Evolutionary conservation across 2,888 invertebrate genomes (phyloP).

Genomic region (Mantis religiosa): DNA sequence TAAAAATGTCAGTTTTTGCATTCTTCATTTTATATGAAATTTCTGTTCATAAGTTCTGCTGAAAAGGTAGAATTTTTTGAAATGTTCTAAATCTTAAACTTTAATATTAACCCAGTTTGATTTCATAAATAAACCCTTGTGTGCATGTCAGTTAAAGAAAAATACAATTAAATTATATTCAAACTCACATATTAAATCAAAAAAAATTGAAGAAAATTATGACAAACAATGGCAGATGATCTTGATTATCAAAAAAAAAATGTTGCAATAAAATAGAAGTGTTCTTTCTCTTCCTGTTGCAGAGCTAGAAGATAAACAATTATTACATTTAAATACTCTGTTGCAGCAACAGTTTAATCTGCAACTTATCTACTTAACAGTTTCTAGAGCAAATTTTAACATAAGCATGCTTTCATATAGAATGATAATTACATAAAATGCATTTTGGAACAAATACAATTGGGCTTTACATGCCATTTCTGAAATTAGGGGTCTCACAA

Average conservation of each 20-base stretch:
- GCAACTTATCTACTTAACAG: not conserved
- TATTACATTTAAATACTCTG: not conserved
- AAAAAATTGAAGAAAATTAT: not conserved
- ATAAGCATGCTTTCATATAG: not conserved
- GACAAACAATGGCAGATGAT: not conserved
- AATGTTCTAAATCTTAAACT: too few species aligned
- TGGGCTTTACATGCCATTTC: not conserved
- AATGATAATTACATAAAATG: not conserved
- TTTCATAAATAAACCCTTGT: not conserved
- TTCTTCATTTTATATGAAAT: too few species aligned
- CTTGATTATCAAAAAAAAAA: not conserved
- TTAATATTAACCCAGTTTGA: not conserved
- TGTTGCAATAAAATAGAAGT: not conserved
- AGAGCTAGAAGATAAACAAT: not conserved
- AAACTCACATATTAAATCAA: not conserved
- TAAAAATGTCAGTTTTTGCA: too few species aligned
- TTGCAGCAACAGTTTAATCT: not conserved
- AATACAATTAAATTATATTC: not conserved
- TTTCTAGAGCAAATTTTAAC: not conserved
- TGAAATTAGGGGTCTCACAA: not conserved
- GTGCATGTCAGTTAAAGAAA: not conserved
- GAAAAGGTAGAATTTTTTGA: too few species aligned
- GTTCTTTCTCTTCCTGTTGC: not conserved
- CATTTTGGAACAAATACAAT: not conserved
- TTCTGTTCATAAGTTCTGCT: too few species aligned